A percentile compares a stretch with the other conserved stretches of the same genome.
Evolutionary conservation across 1,140 invertebrate species (phyloP).

Genomic region (Sycophaga agraensis): DNA sequence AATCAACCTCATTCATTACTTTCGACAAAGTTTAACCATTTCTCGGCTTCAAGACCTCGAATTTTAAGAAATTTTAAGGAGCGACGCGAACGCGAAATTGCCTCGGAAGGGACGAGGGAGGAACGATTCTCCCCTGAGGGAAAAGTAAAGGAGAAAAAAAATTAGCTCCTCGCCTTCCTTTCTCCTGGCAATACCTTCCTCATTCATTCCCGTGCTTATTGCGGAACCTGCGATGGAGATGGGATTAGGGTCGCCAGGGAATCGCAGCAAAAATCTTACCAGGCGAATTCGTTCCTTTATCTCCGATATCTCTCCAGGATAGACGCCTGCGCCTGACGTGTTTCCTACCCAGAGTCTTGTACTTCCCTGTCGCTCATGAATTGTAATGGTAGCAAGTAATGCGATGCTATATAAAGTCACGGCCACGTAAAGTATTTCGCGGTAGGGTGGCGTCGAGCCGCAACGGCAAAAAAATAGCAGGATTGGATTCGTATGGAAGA

Average conservation of each 20-base stretch:
- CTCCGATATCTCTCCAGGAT: neutral
- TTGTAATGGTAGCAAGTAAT: slow-evolving; percentile 3
- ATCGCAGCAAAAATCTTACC: slow-evolving; percentile 4
- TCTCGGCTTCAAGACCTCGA: too few relatives aligned
- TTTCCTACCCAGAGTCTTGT: neutral
- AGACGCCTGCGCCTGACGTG: neutral
- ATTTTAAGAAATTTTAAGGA: too few relatives aligned
- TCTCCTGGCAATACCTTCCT: neutral
- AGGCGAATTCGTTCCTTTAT: neutral
- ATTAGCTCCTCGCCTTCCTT: neutral
- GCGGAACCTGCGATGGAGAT: neutral
- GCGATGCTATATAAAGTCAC: neutral
- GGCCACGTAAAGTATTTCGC: neutral
- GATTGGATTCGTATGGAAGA: too few relatives aligned
- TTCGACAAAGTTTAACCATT: too few relatives aligned
- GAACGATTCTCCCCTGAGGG: neutral
- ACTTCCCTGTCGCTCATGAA: slow-evolving; percentile 3
- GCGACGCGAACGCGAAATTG: too few relatives aligned
- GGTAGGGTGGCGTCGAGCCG: too few relatives aligned
- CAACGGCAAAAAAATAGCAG: too few relatives aligned
- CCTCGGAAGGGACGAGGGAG: neutral
- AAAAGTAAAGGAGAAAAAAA: too few relatives aligned
- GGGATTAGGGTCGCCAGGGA: neutral
- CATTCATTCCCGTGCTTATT: neutral
- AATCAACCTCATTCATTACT: too few relatives aligned